These are phyloP conservation scores for Thumatha senex DNA, from an alignment of 2,888 invertebrate genomes.

Conservation along the genomic window DNA sequence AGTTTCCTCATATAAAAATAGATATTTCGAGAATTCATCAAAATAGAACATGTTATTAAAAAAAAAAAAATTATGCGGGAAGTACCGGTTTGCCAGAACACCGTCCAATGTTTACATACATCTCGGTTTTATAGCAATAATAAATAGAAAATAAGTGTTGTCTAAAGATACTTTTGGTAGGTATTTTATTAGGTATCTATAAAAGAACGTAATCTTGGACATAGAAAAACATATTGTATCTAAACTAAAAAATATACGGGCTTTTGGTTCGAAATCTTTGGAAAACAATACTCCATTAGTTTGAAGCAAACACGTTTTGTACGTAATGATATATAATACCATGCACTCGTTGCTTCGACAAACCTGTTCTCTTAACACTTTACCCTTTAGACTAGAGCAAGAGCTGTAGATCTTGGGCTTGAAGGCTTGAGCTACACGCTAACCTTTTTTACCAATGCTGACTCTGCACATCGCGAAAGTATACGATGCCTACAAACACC, in stretches of 20 bases:
- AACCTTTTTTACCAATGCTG: constrained; percentile 12
- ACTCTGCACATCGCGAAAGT: constrained; percentile 15
- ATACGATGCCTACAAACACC: constrained; percentile 17
- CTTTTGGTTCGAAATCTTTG: constrained; percentile 7
- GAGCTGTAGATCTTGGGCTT: constrained; percentile 25
- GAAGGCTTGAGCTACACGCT: constrained; percentile 22
- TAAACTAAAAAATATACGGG: too few species aligned
- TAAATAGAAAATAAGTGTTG: too few species aligned
- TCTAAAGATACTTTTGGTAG: too few species aligned
- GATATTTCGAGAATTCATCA: too few species aligned
- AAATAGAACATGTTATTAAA: too few species aligned
- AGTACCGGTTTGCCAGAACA: not conserved
- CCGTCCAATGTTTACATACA: not conserved
- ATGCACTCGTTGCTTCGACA: constrained; percentile 42
- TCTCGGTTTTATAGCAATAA: too few species aligned
- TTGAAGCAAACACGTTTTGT: constrained; percentile 34
- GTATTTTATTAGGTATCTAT: too few species aligned
- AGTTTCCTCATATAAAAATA: too few species aligned
- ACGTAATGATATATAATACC: constrained; percentile 48
- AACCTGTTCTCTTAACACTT: constrained; percentile 53
- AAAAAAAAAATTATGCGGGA: not conserved
- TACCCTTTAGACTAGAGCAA: constrained; percentile 25
- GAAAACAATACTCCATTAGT: constrained; percentile 47
- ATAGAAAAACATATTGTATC: too few species aligned
- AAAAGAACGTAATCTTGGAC: too few species aligned